Evolutionary conservation across 1,140 invertebrate genomes (phyloP), one percentile per base, ranked within the genome.

Genomic region (Macrotrachela quadricornifera): DNA sequence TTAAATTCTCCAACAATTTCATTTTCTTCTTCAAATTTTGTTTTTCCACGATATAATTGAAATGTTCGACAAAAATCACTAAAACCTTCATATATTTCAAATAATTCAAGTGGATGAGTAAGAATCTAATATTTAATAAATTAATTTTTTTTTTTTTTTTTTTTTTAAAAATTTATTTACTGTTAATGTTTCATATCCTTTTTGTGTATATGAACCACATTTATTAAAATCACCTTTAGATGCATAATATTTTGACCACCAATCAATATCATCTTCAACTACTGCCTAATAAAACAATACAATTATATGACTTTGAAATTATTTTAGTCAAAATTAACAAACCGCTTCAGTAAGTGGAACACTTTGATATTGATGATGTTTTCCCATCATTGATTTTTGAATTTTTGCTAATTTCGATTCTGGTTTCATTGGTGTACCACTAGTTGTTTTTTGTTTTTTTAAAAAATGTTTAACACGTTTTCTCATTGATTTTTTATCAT

Each of bases 231-330:
- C 64, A 16, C 68, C 70, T 11, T 62, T 63, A 6, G 71, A 73
- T n/a, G 65, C 65, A 53, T 71, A 74, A 59, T 70, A 74, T 55
- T 73, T 73, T 39, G 69, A 72, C 73, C 73, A 74, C 73, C 73
- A 74, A 58, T 74, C 73, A 45, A 74, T 63, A 17, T 71, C 69
- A 50, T 65, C 62, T 40, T 65, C 60, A 14, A 62, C 44, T 39
- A 60, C 40, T 13, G 60, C 58, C 16, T 54, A 42, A 42, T 3
- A 42, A 42, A 42, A n/a, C n/a, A n/a, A n/a, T n/a, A n/a, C n/a
- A n/a, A n/a, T n/a, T n/a, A n/a, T n/a, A n/a, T n/a, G n/a, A n/a
- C n/a, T n/a, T n/a, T n/a, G n/a, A n/a, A n/a, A n/a, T n/a, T n/a
- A n/a, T n/a, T n/a, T n/a, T n/a, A n/a, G n/a, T n/a, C n/a, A n/a